Evolutionary conservation across 2,113 vertebrate species (phyloP), one percentile per base, ranked within the genome.

Genomic region (Ammospiza caudacuta): DNA sequence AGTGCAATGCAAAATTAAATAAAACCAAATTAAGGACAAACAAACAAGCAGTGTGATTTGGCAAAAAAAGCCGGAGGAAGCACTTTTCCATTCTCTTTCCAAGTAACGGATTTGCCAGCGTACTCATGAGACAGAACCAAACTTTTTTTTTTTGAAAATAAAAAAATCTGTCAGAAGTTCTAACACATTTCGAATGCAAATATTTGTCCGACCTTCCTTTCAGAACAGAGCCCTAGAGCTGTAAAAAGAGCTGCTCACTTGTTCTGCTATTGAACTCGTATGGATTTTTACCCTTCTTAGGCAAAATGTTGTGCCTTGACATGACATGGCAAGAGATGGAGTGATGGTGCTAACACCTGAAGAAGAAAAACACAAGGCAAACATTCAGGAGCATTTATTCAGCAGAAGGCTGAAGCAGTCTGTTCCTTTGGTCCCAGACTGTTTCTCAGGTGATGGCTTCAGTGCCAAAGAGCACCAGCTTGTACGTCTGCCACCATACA

Each of bases 401-500:
- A 51, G 31, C 16, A 62, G 18, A 94, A 83, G 14, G 19, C 55
- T 66, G 67, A 66, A 88, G 70, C 28, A 62, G 28, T 15, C 47
- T 87, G 41, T 41, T 46, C 28, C 29, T 37, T 9, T 63, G 35
- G 17, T n/a, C 46, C 17, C 11, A 6, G 4, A 27, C 8, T 47
- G 24, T 31, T 24, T 33, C 54, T 88, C 39, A 80, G 12, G 33
- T 78, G 57, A 92, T 18, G 10, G 10, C 27, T 83, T 69, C 63
- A 80, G 4, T 12, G 55, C 28, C 29, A 67, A 88, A 62, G 46
- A 77, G 39, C 67, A 77, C 25, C 46, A 79, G 49, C 28, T 39
- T 29, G 2, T 31, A 51, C 1, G 1, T 83, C 44, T 79, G 49
- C 58, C n/a, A 57, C 6, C 0, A 1, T 59, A 57, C 23, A 33